Evolutionary conservation across 1,140 invertebrate species (phyloP), one percentile per base, ranked within the genome.

Genomic region (Pseudoatta argentina): DNA sequence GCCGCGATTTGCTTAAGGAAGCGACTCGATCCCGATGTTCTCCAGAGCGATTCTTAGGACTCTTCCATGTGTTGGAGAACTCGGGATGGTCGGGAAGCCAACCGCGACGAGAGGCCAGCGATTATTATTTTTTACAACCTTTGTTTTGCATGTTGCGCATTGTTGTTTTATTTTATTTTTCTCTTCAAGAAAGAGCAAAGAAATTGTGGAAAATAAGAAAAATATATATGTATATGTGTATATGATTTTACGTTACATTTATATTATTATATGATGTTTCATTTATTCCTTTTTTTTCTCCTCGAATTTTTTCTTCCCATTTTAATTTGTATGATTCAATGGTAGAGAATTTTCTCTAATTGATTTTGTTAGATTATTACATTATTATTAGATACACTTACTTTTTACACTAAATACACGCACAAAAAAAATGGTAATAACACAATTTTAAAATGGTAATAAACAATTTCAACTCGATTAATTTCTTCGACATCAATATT

Each of bases 61-160:
- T 18, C 67, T 64, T 61, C 64, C 59, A 53, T 18, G 82, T 82
- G 10, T 18, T 24, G 53, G n/a, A 71, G 55, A 61, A 83, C 39
- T 63, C 39, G 24, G 39, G 69, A 75, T 51, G 48, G 73, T 73
- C 73, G 69, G 8, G 2, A 21, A 61, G 86, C 81, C 63, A 24
- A 63, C 57, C 64, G 85, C 73, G 86, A 78, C 55, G 69, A 69
- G 72, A 69, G 67, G 48, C 77, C 81, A 61, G 91, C 83, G 85
- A 91, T 91, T 91, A 91, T 79, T 91, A 92, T 91, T 92, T 91
- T 90, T 91, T 93, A 91, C 86, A 44, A 93, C 72, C 87, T 94
- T 93, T 93, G 91, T 95, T 95, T 94, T 94, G 94, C 94, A 94
- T 94, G 93, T 95, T 95, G 90, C 92, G 89, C 89, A 93, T 94